Evolutionary conservation across 2,797 vertebrate species (phyloP), one percentile per base, ranked within the genome.

Genomic region (Channallabes apus): DNA sequence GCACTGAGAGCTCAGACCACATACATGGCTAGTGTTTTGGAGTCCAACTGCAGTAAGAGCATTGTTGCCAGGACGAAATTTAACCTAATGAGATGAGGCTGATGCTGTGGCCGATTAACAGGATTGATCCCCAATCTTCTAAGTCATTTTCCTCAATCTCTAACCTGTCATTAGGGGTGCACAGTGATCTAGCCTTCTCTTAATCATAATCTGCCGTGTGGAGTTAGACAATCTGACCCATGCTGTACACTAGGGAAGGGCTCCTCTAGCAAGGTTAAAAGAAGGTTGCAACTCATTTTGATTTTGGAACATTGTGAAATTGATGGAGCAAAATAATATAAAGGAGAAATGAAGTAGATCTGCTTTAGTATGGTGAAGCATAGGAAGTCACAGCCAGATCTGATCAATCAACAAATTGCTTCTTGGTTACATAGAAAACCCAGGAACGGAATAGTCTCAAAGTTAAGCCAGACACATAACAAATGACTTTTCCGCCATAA

Each of bases 1-100:
- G 79, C 82, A 84, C 82, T 27, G 86, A 77, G 59, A 29, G 22
- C 51, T 35, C 84, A 81, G 78, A 75, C 86, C 86, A 78, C 86
- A 82, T 82, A 54, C 78, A 82, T 8, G 41, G 71, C 51, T 76
- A 58, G 71, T 62, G 79, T 67, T 67, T 32, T 80, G 41, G 64
- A 80, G 68, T 68, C 71, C 82, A 69, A 73, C 77, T 76, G 35
- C 71, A 69, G 54, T 22, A 78, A 68, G 18, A 79, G 67, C 73
- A 59, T 38, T 12, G 59, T 38, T 51, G 77, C 22, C 86, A 69
- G 82, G 62, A 69, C 46, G 7, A 84, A 68, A 82, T 64, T 81
- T 73, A 68, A 54, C 29, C 41, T 81, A 84, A 87, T 68, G 35
- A 75, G 51, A 87, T 76, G 51, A 87, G n/a, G 69, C 51, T 62